A percentile compares a stretch with the other conserved stretches of the same genome.
phyloP scores from a whole-genome alignment of 2,888 invertebrate genomes.

The Stenurella melanura region DNA sequence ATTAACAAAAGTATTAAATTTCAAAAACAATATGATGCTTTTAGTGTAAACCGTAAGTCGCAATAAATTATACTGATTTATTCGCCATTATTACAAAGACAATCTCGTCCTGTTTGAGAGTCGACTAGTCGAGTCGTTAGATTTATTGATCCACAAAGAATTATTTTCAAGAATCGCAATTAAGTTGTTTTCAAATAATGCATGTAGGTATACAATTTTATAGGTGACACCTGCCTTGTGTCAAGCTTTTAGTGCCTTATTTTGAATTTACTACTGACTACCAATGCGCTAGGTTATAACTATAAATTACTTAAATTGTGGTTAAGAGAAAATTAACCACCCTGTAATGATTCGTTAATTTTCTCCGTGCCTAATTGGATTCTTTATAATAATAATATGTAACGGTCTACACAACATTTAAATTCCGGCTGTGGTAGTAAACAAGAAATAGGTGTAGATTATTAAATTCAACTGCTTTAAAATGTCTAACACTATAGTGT shows the following conservation, averaged over 20 bases:
- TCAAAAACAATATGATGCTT: conserved; percentile 49
- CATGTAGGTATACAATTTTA: conserved; percentile 58
- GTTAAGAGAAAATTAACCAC: conserved; percentile 26
- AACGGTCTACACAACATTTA: too few species aligned
- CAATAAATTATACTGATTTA: conserved; percentile 59
- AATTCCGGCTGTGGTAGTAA: too few species aligned
- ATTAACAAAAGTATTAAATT: conserved; percentile 51
- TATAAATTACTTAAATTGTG: conserved; percentile 51
- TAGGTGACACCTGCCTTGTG: conserved; percentile 66
- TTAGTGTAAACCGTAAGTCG: conserved; percentile 52
- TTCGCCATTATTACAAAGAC: conserved; percentile 50
- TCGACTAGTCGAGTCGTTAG: conserved; percentile 35
- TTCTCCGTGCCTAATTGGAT: conserved; percentile 1
- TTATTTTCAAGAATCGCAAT: conserved; percentile 64
- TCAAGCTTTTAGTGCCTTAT: conserved; percentile 62
- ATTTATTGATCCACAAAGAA: conserved; percentile 56
- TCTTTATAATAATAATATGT: background rate
- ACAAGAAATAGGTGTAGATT: too few species aligned
- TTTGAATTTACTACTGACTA: conserved; percentile 62
- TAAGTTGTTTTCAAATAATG: conserved; percentile 63
- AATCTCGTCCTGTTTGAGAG: conserved; percentile 56
- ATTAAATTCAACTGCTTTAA: too few species aligned
- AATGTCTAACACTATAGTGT: too few species aligned
- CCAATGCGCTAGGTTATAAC: conserved; percentile 48
- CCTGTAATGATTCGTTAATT: conserved; percentile 29